Evolutionary conservation across 2,888 invertebrate genomes (phyloP).

Genomic region (Caenorhabditis sp.): DNA sequence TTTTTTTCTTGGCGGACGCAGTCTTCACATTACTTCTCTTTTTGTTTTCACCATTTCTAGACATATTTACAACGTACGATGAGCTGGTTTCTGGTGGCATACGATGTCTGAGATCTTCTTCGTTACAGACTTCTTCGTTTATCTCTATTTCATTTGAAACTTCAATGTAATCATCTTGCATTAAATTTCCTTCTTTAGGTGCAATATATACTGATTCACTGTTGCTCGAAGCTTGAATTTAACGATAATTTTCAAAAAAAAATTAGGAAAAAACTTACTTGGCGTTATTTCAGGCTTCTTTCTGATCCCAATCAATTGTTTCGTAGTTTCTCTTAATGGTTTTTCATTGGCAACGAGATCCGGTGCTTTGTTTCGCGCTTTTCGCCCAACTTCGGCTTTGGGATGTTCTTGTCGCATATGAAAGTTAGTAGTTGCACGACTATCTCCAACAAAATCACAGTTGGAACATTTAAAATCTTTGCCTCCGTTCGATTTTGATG

Average conservation of each 20-base stretch:
- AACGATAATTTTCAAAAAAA: neutral
- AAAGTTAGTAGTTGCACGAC: neutral
- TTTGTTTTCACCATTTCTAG: neutral
- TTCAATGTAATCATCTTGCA: neutral
- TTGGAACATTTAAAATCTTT: neutral
- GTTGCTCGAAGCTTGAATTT: neutral
- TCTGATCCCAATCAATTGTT: conserved; percentile 23
- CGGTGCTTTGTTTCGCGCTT: neutral
- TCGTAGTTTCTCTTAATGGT: conserved; percentile 24
- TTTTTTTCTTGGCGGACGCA: neutral
- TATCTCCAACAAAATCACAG: conserved; percentile 2
- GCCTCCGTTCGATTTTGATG: neutral
- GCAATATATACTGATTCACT: too few species aligned
- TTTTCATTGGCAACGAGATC: neutral
- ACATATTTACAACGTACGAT: neutral
- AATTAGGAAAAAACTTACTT: neutral
- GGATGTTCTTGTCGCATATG: conserved; percentile 3
- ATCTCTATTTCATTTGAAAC: conserved; percentile 15
- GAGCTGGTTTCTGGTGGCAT: neutral
- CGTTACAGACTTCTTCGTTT: conserved; percentile 1
- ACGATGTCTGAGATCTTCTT: neutral
- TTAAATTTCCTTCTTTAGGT: neutral
- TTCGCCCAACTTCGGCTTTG: neutral
- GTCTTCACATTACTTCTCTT: conserved; percentile 2
- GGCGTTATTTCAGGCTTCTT: neutral